These are phyloP conservation scores for Chaitophorus viminalis DNA, from an alignment of 2,888 invertebrate genomes.

Conservation along the genomic window DNA sequence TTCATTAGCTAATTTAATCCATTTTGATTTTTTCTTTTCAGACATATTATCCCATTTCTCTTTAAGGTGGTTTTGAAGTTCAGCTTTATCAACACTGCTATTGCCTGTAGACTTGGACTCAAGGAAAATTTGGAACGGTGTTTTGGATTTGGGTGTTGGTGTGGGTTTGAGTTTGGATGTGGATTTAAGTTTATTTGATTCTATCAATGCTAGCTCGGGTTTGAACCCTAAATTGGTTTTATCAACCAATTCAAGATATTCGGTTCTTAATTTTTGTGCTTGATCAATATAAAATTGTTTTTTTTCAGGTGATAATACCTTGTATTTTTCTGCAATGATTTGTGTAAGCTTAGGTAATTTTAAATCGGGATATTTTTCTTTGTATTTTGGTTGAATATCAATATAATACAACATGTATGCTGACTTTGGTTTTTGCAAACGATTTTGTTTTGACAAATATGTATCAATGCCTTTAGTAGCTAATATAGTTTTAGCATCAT, in stretches of 20 bases:
- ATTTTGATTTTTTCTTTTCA: conserved; percentile 61
- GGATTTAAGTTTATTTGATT: neutral
- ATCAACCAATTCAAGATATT: conserved; percentile 35
- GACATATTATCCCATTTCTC: conserved; percentile 59
- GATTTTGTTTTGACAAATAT: conserved; percentile 50
- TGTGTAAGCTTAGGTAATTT: conserved; percentile 46
- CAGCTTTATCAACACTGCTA: conserved; percentile 11
- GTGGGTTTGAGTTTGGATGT: too few relatives aligned
- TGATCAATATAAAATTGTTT: conserved; percentile 27
- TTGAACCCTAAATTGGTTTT: conserved; percentile 33
- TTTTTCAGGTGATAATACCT: conserved; percentile 43
- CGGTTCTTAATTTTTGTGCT: conserved; percentile 49
- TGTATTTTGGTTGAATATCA: conserved; percentile 36
- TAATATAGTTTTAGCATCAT: conserved; percentile 58
- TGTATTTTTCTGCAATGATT: conserved; percentile 51
- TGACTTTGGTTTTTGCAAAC: conserved; percentile 40
- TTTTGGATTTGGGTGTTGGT: conserved; percentile 18
- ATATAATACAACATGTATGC: conserved; percentile 55
- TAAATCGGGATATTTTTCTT: conserved; percentile 50
- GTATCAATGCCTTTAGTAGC: conserved; percentile 58
- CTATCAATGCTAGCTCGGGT: neutral
- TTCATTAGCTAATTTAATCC: conserved; percentile 61
- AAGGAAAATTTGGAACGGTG: conserved; percentile 47
- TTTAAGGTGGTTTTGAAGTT: conserved; percentile 51
- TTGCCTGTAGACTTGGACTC: conserved; percentile 6